Evolutionary conservation across 2,888 invertebrate genomes (phyloP).

Genomic region (Drosophila koepferae): DNA sequence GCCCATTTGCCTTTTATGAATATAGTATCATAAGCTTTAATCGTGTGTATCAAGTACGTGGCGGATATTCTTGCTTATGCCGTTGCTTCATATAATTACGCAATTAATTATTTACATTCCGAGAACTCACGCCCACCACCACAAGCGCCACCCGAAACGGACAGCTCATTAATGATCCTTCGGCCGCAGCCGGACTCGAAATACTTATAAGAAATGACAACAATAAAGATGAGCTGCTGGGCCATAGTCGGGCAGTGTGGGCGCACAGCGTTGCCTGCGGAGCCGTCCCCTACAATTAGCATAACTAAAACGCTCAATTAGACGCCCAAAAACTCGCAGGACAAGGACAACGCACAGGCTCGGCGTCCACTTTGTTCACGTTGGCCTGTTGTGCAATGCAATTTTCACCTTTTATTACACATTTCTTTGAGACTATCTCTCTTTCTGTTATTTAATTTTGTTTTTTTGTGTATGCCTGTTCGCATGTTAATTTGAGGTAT

Average conservation of each 20-base stretch:
- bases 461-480: neutral
- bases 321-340: constrained; percentile 54
- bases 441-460: constrained; percentile 6
- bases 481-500: neutral
- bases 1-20: neutral
- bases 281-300: constrained; percentile 65
- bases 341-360: constrained; percentile 28
- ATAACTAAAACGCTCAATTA: constrained; percentile 80
- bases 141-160: constrained; percentile 10
- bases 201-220: constrained; percentile 54
- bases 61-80: constrained; percentile 2
- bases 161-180: constrained; percentile 40
- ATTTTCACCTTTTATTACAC: constrained; percentile 76
- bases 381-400: constrained; percentile 54
- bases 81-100: constrained; percentile 17
- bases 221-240: constrained; percentile 48
- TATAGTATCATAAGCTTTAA: constrained; percentile 6
- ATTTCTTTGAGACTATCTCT: constrained; percentile 26
- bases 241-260: neutral
- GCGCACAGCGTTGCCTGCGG: neutral
- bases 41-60: neutral
- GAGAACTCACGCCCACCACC: constrained; percentile 22
- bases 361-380: neutral
- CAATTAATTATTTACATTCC: constrained; percentile 51
- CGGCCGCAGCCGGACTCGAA: constrained; percentile 22